Conservation (phyloP, 2,113 vertebrate species). For the Gymnobelideus leadbeateri region DNA sequence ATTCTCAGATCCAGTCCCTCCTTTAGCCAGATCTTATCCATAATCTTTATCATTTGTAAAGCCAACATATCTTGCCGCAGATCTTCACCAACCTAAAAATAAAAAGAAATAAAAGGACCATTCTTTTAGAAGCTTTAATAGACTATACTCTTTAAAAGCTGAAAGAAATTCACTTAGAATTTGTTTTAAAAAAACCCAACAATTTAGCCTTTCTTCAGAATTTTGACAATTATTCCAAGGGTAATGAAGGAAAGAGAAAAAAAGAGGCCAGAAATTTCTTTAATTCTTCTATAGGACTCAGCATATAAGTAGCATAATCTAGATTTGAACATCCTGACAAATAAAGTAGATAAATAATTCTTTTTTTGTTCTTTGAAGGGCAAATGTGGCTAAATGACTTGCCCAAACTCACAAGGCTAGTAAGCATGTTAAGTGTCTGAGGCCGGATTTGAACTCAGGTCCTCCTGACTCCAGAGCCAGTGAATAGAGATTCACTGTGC, state of each 20-base stretch:
- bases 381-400: too few species aligned
- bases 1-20: constrained; percentile 97
- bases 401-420: too few species aligned
- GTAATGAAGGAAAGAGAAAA: not conserved
- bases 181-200: not conserved
- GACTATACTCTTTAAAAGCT: not conserved
- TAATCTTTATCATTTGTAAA: constrained; percentile 98
- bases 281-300: constrained; percentile 25
- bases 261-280: constrained; percentile 13
- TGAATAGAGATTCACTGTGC: too few species aligned
- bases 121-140: constrained; percentile 45
- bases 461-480: too few species aligned
- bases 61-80: constrained; percentile 98
- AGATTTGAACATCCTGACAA: not conserved
- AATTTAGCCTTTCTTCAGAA: not conserved
- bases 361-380: not conserved
- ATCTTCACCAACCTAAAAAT: constrained; percentile 95
- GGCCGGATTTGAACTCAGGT: too few species aligned
- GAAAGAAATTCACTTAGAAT: not conserved
- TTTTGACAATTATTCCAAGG: not conserved
- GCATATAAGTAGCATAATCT: not conserved
- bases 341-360: not conserved
- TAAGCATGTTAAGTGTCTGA: too few species aligned
- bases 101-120: constrained; percentile 54
- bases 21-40: constrained; percentile 99